Evolutionary conservation across 2,113 vertebrate species (phyloP).

Genomic region (Suncus etruscus): DNA sequence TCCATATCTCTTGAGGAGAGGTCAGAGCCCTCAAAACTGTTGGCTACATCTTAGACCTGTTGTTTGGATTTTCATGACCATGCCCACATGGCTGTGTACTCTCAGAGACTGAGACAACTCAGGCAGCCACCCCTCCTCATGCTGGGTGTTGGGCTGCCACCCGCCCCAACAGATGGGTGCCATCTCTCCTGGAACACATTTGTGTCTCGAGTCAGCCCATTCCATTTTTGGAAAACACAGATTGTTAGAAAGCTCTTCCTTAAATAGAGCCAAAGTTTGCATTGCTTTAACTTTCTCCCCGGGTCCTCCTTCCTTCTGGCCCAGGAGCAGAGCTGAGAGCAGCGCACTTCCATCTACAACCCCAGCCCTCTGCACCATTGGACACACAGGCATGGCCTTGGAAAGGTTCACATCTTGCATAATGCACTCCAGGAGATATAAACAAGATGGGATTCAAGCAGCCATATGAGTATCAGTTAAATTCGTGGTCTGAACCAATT

Average conservation of each 20-base stretch:
- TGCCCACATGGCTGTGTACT: rapidly evolving
- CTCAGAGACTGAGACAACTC: background rate
- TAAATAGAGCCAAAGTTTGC: slow-evolving; percentile 70
- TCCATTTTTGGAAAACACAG: slow-evolving; percentile 79
- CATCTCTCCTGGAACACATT: slow-evolving; percentile 41
- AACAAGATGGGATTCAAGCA: background rate
- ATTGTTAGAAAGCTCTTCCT: slow-evolving; percentile 80
- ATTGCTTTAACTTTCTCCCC: slow-evolving; percentile 49
- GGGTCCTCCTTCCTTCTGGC: slow-evolving; percentile 11
- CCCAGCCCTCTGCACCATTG: background rate
- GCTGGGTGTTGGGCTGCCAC: background rate
- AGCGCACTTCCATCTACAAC: background rate
- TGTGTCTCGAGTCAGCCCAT: slow-evolving; percentile 28
- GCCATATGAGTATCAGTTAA: background rate
- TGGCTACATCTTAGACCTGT: rapidly evolving
- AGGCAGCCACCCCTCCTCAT: rapidly evolving
- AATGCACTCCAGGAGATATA: background rate
- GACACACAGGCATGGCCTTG: background rate
- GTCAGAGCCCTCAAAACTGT: background rate
- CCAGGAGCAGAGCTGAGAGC: background rate
- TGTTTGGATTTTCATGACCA: background rate
- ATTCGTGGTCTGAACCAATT: background rate
- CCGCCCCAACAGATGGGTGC: slow-evolving; percentile 62
- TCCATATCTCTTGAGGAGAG: background rate
- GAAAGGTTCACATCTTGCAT: background rate